Evolutionary conservation across 2,888 invertebrate species (phyloP).

Genomic region (Cactoblastis cactorum): DNA sequence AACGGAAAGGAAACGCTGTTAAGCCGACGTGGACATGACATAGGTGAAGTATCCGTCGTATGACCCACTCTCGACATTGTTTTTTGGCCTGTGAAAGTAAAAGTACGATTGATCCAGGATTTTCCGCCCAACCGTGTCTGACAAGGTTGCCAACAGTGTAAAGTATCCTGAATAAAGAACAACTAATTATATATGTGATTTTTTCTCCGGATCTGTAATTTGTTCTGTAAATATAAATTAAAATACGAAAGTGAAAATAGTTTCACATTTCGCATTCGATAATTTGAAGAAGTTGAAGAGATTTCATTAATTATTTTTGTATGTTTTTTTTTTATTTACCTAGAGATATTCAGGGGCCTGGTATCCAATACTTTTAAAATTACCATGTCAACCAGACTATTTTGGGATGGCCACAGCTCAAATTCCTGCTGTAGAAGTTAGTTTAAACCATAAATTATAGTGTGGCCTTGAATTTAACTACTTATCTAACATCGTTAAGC

Average conservation of each 20-base stretch:
- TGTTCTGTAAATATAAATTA: too few relatives aligned
- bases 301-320: too few relatives aligned
- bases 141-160: too few relatives aligned
- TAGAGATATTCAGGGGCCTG: too few relatives aligned
- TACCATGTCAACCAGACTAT: neutral
- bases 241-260: too few relatives aligned
- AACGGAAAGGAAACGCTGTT: neutral
- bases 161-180: too few relatives aligned
- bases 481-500: neutral
- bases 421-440: neutral
- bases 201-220: too few relatives aligned
- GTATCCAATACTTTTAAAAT: too few relatives aligned
- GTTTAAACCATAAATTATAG: neutral
- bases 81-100: neutral
- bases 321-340: too few relatives aligned
- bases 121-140: neutral
- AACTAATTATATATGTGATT: too few relatives aligned
- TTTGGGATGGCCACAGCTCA: neutral
- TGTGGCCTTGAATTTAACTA: neutral
- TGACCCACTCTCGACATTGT: neutral
- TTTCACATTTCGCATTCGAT: too few relatives aligned
- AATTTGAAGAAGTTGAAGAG: too few relatives aligned
- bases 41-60: neutral
- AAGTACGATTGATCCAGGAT: neutral
- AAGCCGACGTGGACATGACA: neutral